These are phyloP conservation scores for Mola mola DNA, from an alignment of 2,113 vertebrate genomes.

Conservation along the genomic window DNA sequence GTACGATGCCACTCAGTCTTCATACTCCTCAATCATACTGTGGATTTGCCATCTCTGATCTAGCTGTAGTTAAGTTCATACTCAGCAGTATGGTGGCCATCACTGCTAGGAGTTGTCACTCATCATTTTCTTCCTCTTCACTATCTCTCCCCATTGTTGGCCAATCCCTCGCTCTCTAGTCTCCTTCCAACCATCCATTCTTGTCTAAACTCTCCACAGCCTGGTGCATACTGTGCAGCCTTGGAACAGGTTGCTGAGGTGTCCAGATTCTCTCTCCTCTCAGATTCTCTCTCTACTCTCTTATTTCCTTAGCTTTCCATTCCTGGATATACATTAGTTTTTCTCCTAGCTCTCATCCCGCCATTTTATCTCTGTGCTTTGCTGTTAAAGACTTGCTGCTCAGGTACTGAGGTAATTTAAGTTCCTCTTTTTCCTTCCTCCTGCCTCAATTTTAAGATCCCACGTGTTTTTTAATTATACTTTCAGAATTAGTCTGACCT, in stretches of 20 bases:
- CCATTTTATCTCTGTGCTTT: conserved; percentile 29
- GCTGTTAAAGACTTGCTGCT: conserved; percentile 22
- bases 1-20: background rate
- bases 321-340: no score
- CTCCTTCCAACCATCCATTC: conserved; percentile 10
- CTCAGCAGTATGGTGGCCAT: conserved; percentile 30
- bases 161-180: background rate
- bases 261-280: conserved; percentile 25
- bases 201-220: conserved; percentile 22
- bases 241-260: conserved; percentile 17
- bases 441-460: conserved; percentile 5
- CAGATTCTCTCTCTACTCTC: conserved; percentile 19
- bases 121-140: conserved; percentile 38
- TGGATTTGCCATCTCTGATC: conserved; percentile 21
- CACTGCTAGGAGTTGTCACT: conserved; percentile 44
- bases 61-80: background rate
- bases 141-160: conserved; percentile 13
- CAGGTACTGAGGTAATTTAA: conserved; percentile 21
- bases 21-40: no score
- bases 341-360: conserved; percentile 15
- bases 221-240: conserved; percentile 25
- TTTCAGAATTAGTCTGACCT: conserved; percentile 4
- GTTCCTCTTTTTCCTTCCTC: background rate
- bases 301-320: conserved; percentile 20
- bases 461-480: conserved; percentile 13